Evolutionary conservation across 64 coral and sea anemone species (phyloP).

Genomic region (Anthopleura sola): DNA sequence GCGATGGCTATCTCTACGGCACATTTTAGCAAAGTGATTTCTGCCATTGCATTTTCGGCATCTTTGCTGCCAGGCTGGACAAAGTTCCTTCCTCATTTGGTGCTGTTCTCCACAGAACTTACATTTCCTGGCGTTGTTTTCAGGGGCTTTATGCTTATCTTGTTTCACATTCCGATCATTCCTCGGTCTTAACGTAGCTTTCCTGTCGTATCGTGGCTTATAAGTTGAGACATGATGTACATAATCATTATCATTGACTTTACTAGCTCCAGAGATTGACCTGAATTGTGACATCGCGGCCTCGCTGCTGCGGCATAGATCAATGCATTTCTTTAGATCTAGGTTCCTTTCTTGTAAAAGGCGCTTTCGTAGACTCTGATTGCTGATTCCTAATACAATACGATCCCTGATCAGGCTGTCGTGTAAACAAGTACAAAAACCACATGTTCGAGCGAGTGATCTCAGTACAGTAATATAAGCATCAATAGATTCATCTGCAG

Average conservation of each 20-base stretch:
- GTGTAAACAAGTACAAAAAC: background rate
- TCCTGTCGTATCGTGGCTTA: no score
- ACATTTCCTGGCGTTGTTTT: background rate
- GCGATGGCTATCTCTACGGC: background rate
- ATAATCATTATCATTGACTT: no score
- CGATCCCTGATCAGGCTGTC: conserved; percentile 5
- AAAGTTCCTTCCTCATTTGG: background rate
- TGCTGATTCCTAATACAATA: conserved; percentile 1
- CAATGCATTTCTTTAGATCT: background rate
- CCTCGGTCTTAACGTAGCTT: no score
- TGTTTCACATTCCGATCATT: no score
- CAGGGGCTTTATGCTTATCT: background rate
- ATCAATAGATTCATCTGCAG: no score
- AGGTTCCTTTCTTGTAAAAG: background rate
- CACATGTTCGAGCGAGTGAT: background rate
- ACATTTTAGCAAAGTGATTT: background rate
- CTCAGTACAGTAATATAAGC: no score
- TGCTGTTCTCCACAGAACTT: background rate
- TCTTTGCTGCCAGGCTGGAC: background rate
- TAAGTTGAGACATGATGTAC: no score
- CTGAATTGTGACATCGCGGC: no score
- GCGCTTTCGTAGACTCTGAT: background rate
- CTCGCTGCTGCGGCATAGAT: background rate
- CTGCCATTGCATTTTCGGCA: background rate
- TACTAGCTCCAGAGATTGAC: no score